Percentiles rank a stretch among this genome's conserved stretches.
These are phyloP conservation scores for Hyaena hyaena DNA, from an alignment of 2,113 vertebrate genomes.

Conservation along the genomic window DNA sequence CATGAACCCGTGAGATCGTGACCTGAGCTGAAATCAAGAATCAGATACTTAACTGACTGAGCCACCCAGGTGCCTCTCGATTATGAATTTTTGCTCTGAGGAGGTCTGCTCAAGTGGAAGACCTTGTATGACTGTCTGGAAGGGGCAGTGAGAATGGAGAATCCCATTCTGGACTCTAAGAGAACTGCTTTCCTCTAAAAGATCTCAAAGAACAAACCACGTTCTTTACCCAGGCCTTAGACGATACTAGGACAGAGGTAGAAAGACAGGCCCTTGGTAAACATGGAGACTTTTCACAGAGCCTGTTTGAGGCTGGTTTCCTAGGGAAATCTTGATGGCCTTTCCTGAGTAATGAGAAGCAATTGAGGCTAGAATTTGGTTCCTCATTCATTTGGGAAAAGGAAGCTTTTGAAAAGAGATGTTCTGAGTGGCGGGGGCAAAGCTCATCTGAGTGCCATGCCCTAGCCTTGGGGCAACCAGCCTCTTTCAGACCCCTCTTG, in stretches of 20 bases:
- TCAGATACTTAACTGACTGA: too few relatives aligned
- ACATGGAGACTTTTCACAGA: background rate
- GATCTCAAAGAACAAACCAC: background rate
- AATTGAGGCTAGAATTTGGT: background rate
- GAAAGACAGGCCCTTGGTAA: background rate
- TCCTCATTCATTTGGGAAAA: background rate
- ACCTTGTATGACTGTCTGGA: background rate
- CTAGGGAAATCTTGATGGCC: background rate
- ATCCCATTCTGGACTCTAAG: background rate
- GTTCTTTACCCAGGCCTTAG: background rate
- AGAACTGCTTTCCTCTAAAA: background rate
- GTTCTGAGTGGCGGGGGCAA: background rate
- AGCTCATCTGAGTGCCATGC: background rate
- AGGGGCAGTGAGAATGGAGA: background rate
- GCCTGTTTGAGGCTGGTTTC: background rate
- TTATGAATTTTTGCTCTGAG: background rate
- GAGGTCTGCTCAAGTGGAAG: background rate
- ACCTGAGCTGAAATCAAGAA: too few relatives aligned
- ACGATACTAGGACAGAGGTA: background rate
- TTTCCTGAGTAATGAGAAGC: background rate
- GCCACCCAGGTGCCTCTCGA: too few relatives aligned
- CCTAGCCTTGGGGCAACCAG: too few relatives aligned
- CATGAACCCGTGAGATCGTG: too few relatives aligned
- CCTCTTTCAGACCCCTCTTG: background rate
- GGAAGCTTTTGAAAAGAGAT: background rate